phyloP scores from a whole-genome alignment of 2,797 vertebrate genomes.

The Psittacula echo region DNA sequence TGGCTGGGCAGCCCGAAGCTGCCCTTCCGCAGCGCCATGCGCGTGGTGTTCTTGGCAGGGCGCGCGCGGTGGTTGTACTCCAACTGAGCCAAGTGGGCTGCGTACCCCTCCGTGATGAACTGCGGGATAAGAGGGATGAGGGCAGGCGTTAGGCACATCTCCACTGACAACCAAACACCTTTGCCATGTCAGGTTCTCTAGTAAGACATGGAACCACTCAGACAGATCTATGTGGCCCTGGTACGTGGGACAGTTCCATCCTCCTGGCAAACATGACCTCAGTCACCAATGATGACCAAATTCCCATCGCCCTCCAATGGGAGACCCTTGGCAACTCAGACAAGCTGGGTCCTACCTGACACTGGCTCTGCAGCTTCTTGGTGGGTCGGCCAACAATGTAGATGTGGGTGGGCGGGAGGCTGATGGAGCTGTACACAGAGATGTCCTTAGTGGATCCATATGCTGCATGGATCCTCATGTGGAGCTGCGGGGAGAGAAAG shows the following conservation, averaged over 20 bases:
- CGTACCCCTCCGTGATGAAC: conserved; percentile 90
- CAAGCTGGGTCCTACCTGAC: conserved; percentile 83
- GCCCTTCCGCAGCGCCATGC: conserved; percentile 94
- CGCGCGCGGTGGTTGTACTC: conserved; percentile 92
- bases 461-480: conserved; percentile 92
- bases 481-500: conserved; percentile 77
- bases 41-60: conserved; percentile 89
- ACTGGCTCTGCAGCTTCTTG: conserved; percentile 96
- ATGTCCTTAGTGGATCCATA: conserved; percentile 99
- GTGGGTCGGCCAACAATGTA: conserved; percentile 96
- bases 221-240: not conserved
- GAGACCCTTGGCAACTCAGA: not conserved
- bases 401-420: conserved; percentile 90
- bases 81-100: conserved; percentile 91
- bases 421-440: conserved; percentile 93
- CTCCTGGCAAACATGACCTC: not conserved
- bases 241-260: not conserved
- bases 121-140: not conserved
- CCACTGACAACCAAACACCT: accelerated
- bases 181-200: not conserved
- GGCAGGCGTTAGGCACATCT: accelerated
- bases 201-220: accelerated
- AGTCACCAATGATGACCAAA: not conserved
- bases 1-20: conserved; percentile 92
- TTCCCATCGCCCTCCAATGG: not conserved